phyloP scores from a whole-genome alignment of 2,113 vertebrate species.

The Otocyon megalotis region DNA sequence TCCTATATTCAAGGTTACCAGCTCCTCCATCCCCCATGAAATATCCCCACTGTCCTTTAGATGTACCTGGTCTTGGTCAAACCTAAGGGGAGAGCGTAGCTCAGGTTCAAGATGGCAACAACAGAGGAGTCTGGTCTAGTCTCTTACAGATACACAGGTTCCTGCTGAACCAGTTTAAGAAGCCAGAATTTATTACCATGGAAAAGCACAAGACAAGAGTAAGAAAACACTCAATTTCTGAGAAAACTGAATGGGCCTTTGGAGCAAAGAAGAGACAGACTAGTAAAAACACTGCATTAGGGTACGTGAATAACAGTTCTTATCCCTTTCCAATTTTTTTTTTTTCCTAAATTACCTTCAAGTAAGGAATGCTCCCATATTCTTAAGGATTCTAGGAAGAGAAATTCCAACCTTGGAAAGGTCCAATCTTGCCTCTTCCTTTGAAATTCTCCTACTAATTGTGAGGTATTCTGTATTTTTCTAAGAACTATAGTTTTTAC shows the following conservation, averaged over 20 bases:
- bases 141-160: not conserved
- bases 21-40: not conserved
- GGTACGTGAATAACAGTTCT: not conserved
- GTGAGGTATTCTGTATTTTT: not conserved
- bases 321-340: not conserved
- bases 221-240: not conserved
- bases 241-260: not conserved
- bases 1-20: not conserved
- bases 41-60: not conserved
- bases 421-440: not conserved
- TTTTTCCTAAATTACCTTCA: not conserved
- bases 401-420: not conserved
- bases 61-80: not conserved
- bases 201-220: not conserved
- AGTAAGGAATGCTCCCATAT: not conserved
- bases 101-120: not conserved
- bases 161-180: not conserved
- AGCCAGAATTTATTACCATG: not conserved
- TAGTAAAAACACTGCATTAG: not conserved
- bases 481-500: not conserved
- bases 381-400: conserved; percentile 5
- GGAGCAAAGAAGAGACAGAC: not conserved
- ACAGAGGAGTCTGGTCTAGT: not conserved
- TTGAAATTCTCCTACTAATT: not conserved
- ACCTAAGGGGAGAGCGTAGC: not conserved